Evolutionary conservation across 2,113 vertebrate genomes (phyloP).

Genomic region (Vulpes vulpes): DNA sequence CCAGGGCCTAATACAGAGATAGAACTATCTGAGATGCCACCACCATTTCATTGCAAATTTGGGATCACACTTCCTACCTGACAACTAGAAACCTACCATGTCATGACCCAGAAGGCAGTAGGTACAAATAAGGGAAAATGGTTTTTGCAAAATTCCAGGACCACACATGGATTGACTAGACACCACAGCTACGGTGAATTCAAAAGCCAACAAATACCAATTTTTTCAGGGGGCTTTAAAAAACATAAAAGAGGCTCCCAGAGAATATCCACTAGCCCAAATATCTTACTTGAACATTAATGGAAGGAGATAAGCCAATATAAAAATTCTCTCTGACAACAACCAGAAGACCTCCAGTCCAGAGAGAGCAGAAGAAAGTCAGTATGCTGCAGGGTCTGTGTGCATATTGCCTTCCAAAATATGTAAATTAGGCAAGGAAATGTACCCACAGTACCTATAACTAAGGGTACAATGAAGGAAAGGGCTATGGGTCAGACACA

Average conservation of each 20-base stretch:
- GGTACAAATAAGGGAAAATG: not conserved
- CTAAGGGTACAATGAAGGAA: not conserved
- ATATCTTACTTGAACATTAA: not conserved
- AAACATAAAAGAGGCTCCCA: not conserved
- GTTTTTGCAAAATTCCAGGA: not conserved
- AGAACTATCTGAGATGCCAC: not conserved
- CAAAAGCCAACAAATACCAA: constrained; percentile 3
- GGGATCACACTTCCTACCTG: not conserved
- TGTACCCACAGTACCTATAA: not conserved
- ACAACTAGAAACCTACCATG: not conserved
- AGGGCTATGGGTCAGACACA: not conserved
- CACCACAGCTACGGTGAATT: not conserved
- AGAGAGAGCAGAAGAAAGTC: not conserved
- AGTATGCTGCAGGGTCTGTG: not conserved
- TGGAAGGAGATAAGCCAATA: not conserved
- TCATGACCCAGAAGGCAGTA: not conserved
- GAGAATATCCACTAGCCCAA: not conserved
- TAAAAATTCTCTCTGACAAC: not conserved
- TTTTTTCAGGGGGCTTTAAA: not conserved
- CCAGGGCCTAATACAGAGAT: not conserved
- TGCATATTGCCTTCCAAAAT: not conserved
- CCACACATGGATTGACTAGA: not conserved
- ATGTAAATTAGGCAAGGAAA: not conserved
- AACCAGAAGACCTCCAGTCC: not conserved
- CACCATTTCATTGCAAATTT: not conserved